Conservation (phyloP, 1,140 invertebrate species). For the Drosophila ohnishii region DNA sequence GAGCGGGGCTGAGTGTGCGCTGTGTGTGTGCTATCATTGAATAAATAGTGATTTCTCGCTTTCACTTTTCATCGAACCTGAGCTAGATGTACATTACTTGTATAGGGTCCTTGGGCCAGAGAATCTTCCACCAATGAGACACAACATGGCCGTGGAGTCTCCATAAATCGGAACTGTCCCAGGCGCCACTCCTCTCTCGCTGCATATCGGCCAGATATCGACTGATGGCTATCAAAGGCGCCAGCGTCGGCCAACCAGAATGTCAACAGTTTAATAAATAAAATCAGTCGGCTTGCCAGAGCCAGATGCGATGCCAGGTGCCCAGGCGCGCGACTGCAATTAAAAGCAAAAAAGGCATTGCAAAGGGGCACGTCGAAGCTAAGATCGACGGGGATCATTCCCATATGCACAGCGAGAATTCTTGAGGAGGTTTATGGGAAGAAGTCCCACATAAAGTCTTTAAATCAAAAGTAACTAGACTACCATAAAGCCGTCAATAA, state of each 20-base stretch:
- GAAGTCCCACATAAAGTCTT: neutral
- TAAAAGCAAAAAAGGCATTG: constrained; percentile 48
- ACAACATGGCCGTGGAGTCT: constrained; percentile 25
- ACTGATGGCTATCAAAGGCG: constrained; percentile 57
- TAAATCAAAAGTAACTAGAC: no score
- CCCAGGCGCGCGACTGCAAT: constrained; percentile 61
- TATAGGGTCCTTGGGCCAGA: neutral
- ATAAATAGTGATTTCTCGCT: constrained; percentile 60
- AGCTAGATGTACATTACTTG: neutral
- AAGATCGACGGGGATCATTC: constrained; percentile 38
- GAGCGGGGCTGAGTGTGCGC: constrained; percentile 18
- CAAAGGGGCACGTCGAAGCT: constrained; percentile 40
- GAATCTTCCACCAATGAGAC: constrained; percentile 40
- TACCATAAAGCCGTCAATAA: no score
- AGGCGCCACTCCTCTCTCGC: constrained; percentile 52
- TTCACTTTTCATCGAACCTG: constrained; percentile 37
- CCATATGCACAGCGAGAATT: constrained; percentile 12
- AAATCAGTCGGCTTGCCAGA: constrained; percentile 67
- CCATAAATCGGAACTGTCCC: constrained; percentile 65
- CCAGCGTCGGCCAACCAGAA: constrained; percentile 46
- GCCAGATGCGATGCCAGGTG: constrained; percentile 26
- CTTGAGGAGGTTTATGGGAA: no score
- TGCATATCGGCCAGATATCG: constrained; percentile 52
- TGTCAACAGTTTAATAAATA: constrained; percentile 80
- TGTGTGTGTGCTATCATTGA: constrained; percentile 34